These are phyloP conservation scores for Coecobrya sp. DNA, from an alignment of 2,888 invertebrate genomes.

Conservation along the genomic window DNA sequence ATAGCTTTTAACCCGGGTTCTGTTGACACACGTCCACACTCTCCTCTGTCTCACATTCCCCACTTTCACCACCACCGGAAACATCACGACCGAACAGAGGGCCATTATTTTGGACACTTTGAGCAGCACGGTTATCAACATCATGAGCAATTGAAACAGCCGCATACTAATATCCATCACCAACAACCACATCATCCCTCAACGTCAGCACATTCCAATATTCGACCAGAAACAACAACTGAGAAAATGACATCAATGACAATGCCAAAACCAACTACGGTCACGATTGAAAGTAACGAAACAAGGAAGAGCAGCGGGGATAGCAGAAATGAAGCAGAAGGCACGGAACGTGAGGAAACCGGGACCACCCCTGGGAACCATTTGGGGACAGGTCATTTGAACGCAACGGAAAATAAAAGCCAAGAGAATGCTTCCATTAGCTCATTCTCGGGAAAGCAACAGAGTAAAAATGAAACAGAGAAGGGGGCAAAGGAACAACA, in stretches of 20 bases:
- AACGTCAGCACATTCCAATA: conserved; percentile 27
- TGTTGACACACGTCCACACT: conserved; percentile 75
- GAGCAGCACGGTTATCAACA: conserved; percentile 62
- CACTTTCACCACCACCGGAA: conserved; percentile 81
- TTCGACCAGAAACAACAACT: conserved; percentile 39
- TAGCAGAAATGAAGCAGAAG: background rate
- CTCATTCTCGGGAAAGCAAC: conserved; percentile 3
- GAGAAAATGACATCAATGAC: background rate
- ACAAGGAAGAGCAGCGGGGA: background rate
- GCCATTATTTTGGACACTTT: conserved; percentile 67
- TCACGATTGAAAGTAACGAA: conserved; percentile 27
- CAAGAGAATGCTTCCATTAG: conserved; percentile 32
- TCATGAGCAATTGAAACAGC: conserved; percentile 65
- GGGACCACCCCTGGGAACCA: conserved; percentile 72
- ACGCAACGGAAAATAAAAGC: conserved; percentile 38
- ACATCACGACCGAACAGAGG: conserved; percentile 75
- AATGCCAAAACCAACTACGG: background rate
- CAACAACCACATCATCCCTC: conserved; percentile 55
- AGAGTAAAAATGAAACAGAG: conserved; percentile 17
- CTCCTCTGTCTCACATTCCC: conserved; percentile 81
- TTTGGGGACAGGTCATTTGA: conserved; percentile 42
- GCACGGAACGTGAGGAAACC: conserved; percentile 58
- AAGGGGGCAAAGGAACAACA: conserved; percentile 44
- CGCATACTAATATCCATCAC: conserved; percentile 47
- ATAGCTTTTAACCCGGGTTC: conserved; percentile 84